phyloP scores from a whole-genome alignment of 2,113 vertebrate genomes.

The Bambusicola thoracicus region DNA sequence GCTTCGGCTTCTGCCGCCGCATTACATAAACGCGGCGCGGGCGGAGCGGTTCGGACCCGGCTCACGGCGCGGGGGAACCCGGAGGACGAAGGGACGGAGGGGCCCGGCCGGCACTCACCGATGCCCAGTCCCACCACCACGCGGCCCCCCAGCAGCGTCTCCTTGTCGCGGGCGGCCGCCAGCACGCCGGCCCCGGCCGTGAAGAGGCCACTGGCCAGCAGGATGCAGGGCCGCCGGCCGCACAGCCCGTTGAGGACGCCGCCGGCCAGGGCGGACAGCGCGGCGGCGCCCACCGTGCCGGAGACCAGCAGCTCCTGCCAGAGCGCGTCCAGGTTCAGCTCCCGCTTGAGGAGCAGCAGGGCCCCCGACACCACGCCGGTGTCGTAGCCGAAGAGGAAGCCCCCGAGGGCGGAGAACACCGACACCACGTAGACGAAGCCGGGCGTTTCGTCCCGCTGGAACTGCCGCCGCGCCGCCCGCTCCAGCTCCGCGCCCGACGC shows the following conservation, averaged over 20 bases:
- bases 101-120: slow-evolving; percentile 80
- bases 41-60: background rate
- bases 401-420: slow-evolving; percentile 91
- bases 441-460: slow-evolving; percentile 88
- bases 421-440: slow-evolving; percentile 83
- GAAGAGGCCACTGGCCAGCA: slow-evolving; percentile 90
- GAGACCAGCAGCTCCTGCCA: slow-evolving; percentile 98
- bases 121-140: slow-evolving; percentile 91
- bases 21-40: background rate
- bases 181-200: slow-evolving; percentile 83
- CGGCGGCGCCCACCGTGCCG: slow-evolving; percentile 91
- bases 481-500: slow-evolving; percentile 84
- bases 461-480: slow-evolving; percentile 92
- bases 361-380: slow-evolving; percentile 96
- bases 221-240: slow-evolving; percentile 89
- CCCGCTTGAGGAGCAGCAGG: slow-evolving; percentile 92
- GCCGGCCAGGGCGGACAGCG: slow-evolving; percentile 87
- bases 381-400: slow-evolving; percentile 97
- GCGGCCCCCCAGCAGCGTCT: slow-evolving; percentile 88
- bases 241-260: slow-evolving; percentile 84
- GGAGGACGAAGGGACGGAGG: too few species aligned
- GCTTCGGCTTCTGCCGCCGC: background rate
- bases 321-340: slow-evolving; percentile 87
- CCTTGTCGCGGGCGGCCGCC: slow-evolving; percentile 82
- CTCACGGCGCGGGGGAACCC: too few species aligned